A percentile compares a stretch with the other conserved stretches of the same genome.
These are phyloP conservation scores for Ceyx margarethae DNA, from an alignment of 2,113 vertebrate species.

Conservation along the genomic window DNA sequence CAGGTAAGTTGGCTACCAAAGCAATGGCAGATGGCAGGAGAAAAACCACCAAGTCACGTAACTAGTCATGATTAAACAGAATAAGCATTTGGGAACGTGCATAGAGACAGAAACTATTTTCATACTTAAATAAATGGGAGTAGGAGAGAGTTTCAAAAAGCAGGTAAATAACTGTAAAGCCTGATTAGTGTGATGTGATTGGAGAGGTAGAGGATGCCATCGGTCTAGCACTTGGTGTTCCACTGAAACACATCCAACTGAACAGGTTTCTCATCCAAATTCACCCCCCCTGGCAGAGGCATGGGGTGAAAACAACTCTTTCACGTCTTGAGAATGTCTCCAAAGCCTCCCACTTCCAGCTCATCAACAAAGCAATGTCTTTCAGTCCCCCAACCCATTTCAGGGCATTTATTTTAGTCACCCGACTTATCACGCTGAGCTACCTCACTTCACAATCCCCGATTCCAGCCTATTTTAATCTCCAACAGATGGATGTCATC, in stretches of 20 bases:
- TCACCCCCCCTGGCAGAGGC: neutral
- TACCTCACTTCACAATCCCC: neutral
- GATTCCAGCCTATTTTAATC: slow-evolving; percentile 22
- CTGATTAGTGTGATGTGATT: neutral
- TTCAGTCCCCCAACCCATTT: neutral
- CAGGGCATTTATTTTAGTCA: neutral
- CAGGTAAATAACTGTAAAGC: accelerated
- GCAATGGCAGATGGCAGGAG: neutral
- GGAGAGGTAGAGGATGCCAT: accelerated
- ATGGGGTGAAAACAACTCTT: neutral
- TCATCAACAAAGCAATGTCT: neutral
- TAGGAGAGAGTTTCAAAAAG: neutral
- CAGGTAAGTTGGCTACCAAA: neutral
- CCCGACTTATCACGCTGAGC: neutral
- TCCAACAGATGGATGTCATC: slow-evolving; percentile 51
- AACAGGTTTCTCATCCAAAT: neutral
- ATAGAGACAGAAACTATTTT: neutral
- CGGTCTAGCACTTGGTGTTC: neutral
- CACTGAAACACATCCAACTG: neutral
- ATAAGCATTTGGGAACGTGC: neutral
- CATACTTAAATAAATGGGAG: accelerated
- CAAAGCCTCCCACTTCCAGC: neutral
- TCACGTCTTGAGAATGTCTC: neutral
- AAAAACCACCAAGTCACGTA: neutral
- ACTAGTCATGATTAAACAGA: neutral